A percentile compares a stretch with the other conserved stretches of the same genome.
phyloP scores from a whole-genome alignment of 2,113 vertebrate species.

The Prolemur simus region DNA sequence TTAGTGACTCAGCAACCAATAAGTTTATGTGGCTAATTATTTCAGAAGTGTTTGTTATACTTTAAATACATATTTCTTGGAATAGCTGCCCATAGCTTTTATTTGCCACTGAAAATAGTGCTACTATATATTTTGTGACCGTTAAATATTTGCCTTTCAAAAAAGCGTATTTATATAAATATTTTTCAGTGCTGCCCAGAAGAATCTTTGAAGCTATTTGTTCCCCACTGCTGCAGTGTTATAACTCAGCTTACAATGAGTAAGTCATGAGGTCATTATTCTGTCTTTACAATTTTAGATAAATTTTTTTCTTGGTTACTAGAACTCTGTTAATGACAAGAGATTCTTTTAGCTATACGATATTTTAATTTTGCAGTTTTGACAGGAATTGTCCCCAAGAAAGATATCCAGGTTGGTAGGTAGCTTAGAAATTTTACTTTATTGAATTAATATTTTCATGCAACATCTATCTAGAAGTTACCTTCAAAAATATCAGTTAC shows the following conservation, averaged over 20 bases:
- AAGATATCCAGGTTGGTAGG: not conserved
- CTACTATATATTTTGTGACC: conserved; percentile 25
- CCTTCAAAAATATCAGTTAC: not conserved
- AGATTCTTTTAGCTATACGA: not conserved
- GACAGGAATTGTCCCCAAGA: not conserved
- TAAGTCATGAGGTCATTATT: conserved; percentile 85
- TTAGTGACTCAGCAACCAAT: not conserved
- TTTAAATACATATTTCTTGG: not conserved
- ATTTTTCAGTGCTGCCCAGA: conserved; percentile 94
- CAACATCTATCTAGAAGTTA: not conserved
- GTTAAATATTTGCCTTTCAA: conserved; percentile 1
- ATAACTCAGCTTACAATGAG: conserved; percentile 95
- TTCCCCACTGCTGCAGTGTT: conserved; percentile 95
- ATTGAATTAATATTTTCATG: conserved; percentile 12
- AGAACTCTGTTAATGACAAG: not conserved
- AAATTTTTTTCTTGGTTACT: conserved; percentile 5
- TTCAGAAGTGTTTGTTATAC: not conserved
- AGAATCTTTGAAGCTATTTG: conserved; percentile 95
- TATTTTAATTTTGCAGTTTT: not conserved
- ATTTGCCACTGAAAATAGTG: conserved; percentile 15
- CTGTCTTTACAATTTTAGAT: conserved; percentile 43
- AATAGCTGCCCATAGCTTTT: not conserved
- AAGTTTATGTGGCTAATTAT: not conserved
- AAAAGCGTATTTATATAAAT: conserved; percentile 16
- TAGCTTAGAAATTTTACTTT: conserved; percentile 4